Evolutionary conservation across 2,888 invertebrate genomes (phyloP), one percentile per base, ranked within the genome.

Genomic region (Drosophila monieri): DNA sequence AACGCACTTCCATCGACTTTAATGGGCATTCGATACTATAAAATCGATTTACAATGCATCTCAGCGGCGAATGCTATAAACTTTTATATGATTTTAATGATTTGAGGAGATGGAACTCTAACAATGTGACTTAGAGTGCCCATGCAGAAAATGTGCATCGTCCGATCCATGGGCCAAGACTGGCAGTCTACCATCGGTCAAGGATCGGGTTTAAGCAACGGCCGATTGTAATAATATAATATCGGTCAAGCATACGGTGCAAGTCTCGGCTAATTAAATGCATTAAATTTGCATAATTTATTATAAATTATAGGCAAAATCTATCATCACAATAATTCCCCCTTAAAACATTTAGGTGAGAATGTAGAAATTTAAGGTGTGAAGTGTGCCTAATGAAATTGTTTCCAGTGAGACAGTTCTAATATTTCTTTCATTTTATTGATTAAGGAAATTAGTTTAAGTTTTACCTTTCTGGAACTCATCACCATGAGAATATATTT

Each of bases 11-110:
- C 9, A 32, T 15, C 41, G 15, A 15, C 55, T 2, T 27, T 52
- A 39, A 53, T 32, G 62, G 8, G 6, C 21, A 8, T 9, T 41
- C 21, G 27, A 9, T 10, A 32, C 18, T 15, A 55, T 46, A 8
- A 61, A 69, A 69, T 69, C 69, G 69, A 69, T 69, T 69, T 47
- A 69, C 35, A 61, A 69, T 49, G 46, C 49, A 61, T 69, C 15
- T 55, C n/a, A 48, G 43, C 39, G 5, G 12, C 18, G 1, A 49
- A 27, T 44, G 49, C 54, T 32, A 54, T 46, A 69, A 66, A 55
- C 30, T 10, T 54, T 53, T 46, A 65, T 48, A 15, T 14, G 18
- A 14, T 10, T 10, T 9, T 12, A 21, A 6, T 41, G 9, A 6
- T 14, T 14, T n/a, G n/a, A 46, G 12, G 4, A 23, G 9, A 21